Base-by-base conservation (phyloP, 1,140 invertebrate genomes). In the Eufriesea mexicana region DNA sequence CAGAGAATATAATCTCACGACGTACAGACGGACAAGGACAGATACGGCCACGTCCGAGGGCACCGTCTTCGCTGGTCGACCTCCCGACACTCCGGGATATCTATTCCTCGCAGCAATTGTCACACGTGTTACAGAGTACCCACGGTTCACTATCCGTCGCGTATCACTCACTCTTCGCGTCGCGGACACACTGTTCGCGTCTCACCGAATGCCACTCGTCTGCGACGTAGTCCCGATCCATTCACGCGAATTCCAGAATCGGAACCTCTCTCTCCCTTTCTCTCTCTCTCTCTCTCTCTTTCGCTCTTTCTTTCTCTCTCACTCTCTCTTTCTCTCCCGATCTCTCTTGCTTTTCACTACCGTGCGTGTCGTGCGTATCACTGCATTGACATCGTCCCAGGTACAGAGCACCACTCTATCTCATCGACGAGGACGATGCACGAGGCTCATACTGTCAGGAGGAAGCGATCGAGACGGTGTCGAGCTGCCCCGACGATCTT, bases 361-460 rank as follows among this genome's bases (percentile, higher is more conserved):
- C 5, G 25, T 20, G 49, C 23, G 20, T 20, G 18, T 49, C 23
- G 14, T 73, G 28, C 2, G 35, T 57, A 76, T 84, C 76, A 84
- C 86, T 74, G 66, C 51, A 57, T 28, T 57, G 54, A 62, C 83
- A 85, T 81, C 62, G 79, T 87, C 57, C 85, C 49, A 64, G 42
- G 62, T 28, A 66, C 35, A 59, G 61, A 74, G 9, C 71, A 62
- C 57, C 70, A 61, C 35, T 74, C 71, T 76, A 72, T 84, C 77
- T 82, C 45, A 62, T 76, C 79, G 67, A 51, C 49, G 66, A 55
- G 82, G 72, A 62, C 73, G 87, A 88, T 76, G 84, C 79, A 85
- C 79, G 79, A 79, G 72, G 86, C 84, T 86, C 80, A 76, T 88
- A 84, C 88, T 85, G 87, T 89, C 87, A 89, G 87, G 83, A 84